Base-by-base conservation (phyloP, 2,888 invertebrate genomes). In the Ectropis crepuscularia region DNA sequence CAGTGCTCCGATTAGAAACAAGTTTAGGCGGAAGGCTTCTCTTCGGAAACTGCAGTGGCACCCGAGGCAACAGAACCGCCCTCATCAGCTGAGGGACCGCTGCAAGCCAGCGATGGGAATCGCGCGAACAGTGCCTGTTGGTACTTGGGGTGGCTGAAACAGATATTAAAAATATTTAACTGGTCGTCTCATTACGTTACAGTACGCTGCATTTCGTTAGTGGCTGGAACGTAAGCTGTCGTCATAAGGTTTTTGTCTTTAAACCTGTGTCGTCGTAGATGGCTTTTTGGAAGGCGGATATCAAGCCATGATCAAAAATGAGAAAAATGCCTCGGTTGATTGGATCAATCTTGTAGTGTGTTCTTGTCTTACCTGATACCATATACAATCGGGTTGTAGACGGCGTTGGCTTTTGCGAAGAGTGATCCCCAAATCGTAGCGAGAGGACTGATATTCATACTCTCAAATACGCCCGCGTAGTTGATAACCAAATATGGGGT, bases 381-480 rank as follows among this genome's bases (percentile, higher is more conserved):
- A 83, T 98, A 98, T 71, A 98, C 97, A 83, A 97, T 97, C 36
- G 97, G 97, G 89, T 98, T 98, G 93, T 97, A 97, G 67, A 96
- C 96, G 69, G 97, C 97, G 77, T 97, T 97, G 68, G 97, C 96
- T 90, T 98, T 98, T 65, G 98, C 98, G 84, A 98, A 98, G 74
- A 98, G 94, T 42, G 98, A 97, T 57, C 97, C 97, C 96, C 97
- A 97, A 86, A 97, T 97, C 60, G 97, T 97, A 71, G 95, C 95
- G 71, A 97, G 90, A 11, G 97, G 97, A 71, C 94, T 96, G 75
- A 97, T 95, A 51, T 94, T 95, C 48, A 94, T 93, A 62, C 94
- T 94, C 76, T 96, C 95, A 80, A 97, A 97, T 61, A 97, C 95
- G 48, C 97, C 97, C 68, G 96, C 92, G 80, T 94, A 96, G 87